These are phyloP conservation scores for Melipona quadrifasciata DNA, from an alignment of 1,140 invertebrate species.

Conservation along the genomic window DNA sequence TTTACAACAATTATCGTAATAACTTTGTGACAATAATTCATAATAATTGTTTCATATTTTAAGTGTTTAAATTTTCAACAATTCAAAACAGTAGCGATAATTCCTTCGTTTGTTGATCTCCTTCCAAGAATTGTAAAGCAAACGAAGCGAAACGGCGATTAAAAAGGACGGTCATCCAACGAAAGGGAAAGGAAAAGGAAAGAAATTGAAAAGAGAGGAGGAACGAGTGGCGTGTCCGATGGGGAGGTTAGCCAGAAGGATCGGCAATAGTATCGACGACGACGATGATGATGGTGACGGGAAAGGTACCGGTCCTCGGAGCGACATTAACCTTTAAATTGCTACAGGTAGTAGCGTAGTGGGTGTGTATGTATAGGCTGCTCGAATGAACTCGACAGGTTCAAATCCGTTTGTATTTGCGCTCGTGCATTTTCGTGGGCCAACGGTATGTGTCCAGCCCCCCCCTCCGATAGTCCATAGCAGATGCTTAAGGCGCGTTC, in stretches of 20 bases:
- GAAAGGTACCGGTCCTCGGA: slow-evolving; percentile 26
- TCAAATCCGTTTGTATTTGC: slow-evolving; percentile 8
- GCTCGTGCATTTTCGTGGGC: slow-evolving; percentile 5
- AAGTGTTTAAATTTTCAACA: too few species aligned
- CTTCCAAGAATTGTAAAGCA: too few species aligned
- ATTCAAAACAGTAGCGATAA: too few species aligned
- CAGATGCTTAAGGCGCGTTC: slow-evolving; percentile 57
- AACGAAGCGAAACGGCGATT: too few species aligned
- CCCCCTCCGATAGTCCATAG: slow-evolving; percentile 32
- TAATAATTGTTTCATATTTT: too few species aligned
- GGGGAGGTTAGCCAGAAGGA: too few species aligned
- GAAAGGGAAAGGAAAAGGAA: neutral
- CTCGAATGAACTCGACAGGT: slow-evolving; percentile 13
- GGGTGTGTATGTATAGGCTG: neutral
- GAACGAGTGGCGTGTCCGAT: neutral
- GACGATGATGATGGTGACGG: slow-evolving; percentile 29
- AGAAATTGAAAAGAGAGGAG: neutral
- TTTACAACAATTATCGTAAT: too few species aligned
- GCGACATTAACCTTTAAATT: slow-evolving; percentile 64
- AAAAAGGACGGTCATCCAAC: neutral
- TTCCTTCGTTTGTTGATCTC: too few species aligned
- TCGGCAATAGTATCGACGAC: slow-evolving; percentile 29
- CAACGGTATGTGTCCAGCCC: neutral
- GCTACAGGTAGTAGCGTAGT: slow-evolving; percentile 56
- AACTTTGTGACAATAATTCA: too few species aligned